Conservation (phyloP, 1,140 invertebrate genomes). For the Drosophila seguyi region DNA sequence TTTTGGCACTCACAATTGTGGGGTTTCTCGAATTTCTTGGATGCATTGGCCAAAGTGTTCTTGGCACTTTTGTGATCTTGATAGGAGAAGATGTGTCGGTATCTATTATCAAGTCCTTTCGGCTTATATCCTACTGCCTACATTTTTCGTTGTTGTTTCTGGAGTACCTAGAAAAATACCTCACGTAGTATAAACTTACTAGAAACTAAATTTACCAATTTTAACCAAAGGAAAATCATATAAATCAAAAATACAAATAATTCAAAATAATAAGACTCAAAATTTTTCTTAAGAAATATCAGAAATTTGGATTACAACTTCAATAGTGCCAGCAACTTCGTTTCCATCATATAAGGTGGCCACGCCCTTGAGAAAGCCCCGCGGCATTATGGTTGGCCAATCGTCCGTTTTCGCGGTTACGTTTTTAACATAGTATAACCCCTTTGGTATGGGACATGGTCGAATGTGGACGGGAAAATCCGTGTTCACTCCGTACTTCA, state of each 20-base stretch:
- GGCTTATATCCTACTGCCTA: neutral
- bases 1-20: constrained; percentile 31
- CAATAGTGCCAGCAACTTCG: neutral
- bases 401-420: constrained; percentile 19
- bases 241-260: no score
- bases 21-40: constrained; percentile 10
- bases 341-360: constrained; percentile 4
- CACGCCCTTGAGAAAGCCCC: constrained; percentile 15
- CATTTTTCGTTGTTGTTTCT: neutral
- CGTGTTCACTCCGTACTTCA: constrained; percentile 26
- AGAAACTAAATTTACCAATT: no score
- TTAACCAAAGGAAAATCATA: no score
- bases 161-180: no score
- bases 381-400: constrained; percentile 36
- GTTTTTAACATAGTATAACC: constrained; percentile 32
- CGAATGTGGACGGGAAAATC: constrained; percentile 21
- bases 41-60: constrained; percentile 15
- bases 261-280: no score
- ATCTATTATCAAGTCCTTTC: neutral
- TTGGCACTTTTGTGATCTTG: constrained; percentile 26
- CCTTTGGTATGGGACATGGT: constrained; percentile 43
- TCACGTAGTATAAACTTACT: neutral
- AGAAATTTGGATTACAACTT: neutral
- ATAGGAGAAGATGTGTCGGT: neutral
- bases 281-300: neutral